A percentile compares a stretch with the other conserved stretches of the same genome.
Evolutionary conservation across 2,113 vertebrate species (phyloP).

Genomic region (Crotalus helleri): DNA sequence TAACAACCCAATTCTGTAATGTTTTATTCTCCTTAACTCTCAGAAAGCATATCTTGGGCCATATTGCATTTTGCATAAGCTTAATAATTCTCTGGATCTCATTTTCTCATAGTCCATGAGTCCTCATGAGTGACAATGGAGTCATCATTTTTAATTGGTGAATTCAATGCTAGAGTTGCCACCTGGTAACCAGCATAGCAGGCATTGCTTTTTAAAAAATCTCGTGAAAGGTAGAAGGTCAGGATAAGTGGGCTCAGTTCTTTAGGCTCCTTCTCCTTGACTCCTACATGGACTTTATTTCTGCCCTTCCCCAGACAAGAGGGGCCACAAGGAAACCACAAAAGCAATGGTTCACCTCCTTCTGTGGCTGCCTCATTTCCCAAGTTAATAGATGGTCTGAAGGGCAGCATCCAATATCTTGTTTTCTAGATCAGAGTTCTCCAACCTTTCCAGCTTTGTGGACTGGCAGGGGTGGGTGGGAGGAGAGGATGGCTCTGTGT

Average conservation of each 20-base stretch:
- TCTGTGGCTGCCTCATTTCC: not conserved
- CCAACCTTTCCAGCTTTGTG: not conserved
- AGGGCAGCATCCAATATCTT: not conserved
- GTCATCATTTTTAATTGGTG: not conserved
- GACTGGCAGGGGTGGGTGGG: not conserved
- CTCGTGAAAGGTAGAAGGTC: not conserved
- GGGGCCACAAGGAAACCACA: not conserved
- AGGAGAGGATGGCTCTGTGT: not conserved
- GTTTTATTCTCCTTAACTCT: not conserved
- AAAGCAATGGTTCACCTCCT: not conserved
- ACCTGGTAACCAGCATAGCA: too few species aligned
- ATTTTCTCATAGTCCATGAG: not conserved
- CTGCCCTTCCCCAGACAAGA: not conserved
- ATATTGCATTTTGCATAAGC: not conserved
- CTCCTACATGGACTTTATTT: not conserved
- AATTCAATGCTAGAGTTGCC: not conserved
- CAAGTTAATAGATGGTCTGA: not conserved
- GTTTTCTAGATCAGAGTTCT: not conserved
- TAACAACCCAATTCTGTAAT: not conserved
- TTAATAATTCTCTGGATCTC: not conserved
- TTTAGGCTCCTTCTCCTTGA: not conserved
- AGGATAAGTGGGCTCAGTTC: not conserved
- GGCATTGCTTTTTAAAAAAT: not conserved
- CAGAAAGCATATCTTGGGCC: not conserved
- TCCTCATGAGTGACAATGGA: not conserved